Conservation (phyloP, 2,888 invertebrate genomes). For the Ashinkailepas kermadecensis region DNA sequence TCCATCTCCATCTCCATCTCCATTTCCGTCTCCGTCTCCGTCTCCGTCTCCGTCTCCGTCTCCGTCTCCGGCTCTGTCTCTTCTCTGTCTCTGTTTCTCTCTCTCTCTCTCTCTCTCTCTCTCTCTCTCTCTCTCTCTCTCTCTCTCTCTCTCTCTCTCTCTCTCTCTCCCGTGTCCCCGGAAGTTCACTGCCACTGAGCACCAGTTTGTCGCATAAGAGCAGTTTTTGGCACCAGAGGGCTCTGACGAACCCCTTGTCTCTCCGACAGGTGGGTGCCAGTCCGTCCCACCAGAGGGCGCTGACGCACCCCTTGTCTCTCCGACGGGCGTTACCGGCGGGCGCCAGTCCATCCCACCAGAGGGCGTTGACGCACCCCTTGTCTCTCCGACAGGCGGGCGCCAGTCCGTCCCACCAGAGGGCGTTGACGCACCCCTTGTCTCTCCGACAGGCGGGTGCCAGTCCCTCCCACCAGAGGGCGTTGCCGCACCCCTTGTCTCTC, state of each 20-base stretch:
- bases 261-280: too few relatives aligned
- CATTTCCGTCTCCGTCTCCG: too few relatives aligned
- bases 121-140: background rate
- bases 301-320: background rate
- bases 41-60: too few relatives aligned
- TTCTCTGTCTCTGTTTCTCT: conserved; percentile 3
- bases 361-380: background rate
- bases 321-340: background rate
- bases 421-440: background rate
- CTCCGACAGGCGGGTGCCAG: background rate
- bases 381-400: background rate
- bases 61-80: too few relatives aligned
- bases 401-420: background rate
- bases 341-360: background rate
- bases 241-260: too few relatives aligned
- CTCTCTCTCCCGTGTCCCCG: background rate
- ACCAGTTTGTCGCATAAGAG: background rate
- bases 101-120: background rate
- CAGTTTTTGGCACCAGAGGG: too few relatives aligned
- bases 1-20: too few relatives aligned
- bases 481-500: background rate
- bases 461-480: background rate
- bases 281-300: too few relatives aligned
- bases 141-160: background rate
- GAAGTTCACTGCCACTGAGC: background rate